Conservation (phyloP, 1,140 invertebrate genomes). For the Cataglyphis hispanica region DNA sequence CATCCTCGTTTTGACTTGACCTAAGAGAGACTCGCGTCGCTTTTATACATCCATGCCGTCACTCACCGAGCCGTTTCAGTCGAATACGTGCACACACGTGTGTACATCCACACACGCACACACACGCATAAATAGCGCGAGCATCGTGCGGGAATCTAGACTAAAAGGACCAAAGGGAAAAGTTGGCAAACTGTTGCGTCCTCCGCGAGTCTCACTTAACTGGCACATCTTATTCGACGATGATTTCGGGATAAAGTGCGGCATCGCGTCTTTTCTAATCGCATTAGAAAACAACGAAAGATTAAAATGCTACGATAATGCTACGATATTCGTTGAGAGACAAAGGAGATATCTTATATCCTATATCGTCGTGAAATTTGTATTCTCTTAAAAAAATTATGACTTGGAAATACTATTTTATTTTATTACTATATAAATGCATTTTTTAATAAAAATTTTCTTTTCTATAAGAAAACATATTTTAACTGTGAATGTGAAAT, state of each 20-base stretch:
- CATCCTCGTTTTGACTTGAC: background rate
- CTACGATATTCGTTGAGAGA: background rate
- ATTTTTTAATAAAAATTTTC: background rate
- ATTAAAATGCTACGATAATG: background rate
- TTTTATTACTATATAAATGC: background rate
- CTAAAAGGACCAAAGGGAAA: slow-evolving; percentile 51
- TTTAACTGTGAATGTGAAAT: background rate
- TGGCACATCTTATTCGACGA: background rate
- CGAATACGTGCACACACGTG: background rate
- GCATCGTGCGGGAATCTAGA: slow-evolving; percentile 10
- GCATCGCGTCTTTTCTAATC: background rate
- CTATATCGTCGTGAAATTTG: background rate
- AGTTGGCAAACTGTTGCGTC: slow-evolving; percentile 69
- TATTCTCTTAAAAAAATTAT: background rate
- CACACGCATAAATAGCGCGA: slow-evolving; percentile 22
- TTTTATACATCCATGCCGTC: background rate
- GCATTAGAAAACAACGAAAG: background rate
- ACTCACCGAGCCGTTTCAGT: background rate
- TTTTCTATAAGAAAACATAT: background rate
- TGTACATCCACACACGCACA: background rate
- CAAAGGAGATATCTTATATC: background rate
- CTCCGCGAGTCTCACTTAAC: slow-evolving; percentile 38
- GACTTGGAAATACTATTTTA: background rate
- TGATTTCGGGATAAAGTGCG: slow-evolving; percentile 1
- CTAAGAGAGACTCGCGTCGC: slow-evolving; percentile 11